Conservation (phyloP, 2,113 vertebrate species). For the Antechinus flavipes region DNA sequence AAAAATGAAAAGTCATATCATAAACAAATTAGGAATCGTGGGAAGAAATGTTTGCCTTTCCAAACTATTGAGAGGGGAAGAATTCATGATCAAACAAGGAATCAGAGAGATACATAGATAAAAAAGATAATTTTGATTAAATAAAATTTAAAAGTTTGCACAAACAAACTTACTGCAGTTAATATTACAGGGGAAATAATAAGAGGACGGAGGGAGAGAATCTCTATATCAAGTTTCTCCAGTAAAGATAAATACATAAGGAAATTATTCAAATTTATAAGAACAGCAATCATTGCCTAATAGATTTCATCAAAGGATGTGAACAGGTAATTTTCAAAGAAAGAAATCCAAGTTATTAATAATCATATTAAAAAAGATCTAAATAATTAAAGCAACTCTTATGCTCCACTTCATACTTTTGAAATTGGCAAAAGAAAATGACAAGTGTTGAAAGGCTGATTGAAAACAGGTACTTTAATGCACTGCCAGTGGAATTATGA, state of each 20-base stretch:
- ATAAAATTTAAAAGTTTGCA: neutral
- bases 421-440: neutral
- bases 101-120: neutral
- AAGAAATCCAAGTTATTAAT: neutral
- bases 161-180: neutral
- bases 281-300: too few species aligned
- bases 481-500: neutral
- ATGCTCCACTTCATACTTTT: neutral
- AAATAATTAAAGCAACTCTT: neutral
- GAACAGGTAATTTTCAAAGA: too few species aligned
- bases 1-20: too few species aligned
- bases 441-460: neutral
- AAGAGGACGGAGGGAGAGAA: too few species aligned
- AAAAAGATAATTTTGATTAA: neutral
- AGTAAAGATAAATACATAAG: neutral
- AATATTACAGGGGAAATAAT: neutral
- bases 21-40: too few species aligned
- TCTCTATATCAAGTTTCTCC: too few species aligned
- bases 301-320: too few species aligned
- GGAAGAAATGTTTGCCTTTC: neutral
- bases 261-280: neutral
- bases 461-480: neutral
- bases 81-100: neutral
- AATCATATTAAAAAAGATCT: neutral
- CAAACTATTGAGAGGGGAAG: neutral